phyloP scores from a whole-genome alignment of 2,113 vertebrate species.

The Chauna torquata region DNA sequence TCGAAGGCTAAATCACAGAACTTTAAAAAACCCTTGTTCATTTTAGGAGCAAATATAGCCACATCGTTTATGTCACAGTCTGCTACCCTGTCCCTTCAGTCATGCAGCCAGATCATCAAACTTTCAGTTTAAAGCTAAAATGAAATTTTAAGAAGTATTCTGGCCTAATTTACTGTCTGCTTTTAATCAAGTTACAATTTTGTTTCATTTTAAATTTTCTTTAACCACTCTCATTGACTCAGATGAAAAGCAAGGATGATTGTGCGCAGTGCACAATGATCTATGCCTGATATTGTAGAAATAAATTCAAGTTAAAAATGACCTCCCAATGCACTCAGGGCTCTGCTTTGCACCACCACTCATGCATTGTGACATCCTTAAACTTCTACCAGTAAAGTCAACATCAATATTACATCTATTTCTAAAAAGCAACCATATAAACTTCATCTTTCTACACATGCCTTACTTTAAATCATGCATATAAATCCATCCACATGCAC shows the following conservation, averaged over 20 bases:
- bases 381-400: constrained; percentile 62
- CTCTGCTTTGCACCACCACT: constrained; percentile 62
- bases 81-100: constrained; percentile 38
- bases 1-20: constrained; percentile 18
- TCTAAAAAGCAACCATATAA: constrained; percentile 59
- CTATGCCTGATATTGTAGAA: constrained; percentile 42
- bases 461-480: constrained; percentile 61
- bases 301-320: constrained; percentile 69
- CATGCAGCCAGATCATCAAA: constrained; percentile 38
- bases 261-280: constrained; percentile 25
- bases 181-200: constrained; percentile 64
- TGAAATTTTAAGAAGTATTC: constrained; percentile 35
- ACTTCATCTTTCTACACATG: constrained; percentile 57
- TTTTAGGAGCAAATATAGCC: constrained; percentile 21
- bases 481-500: constrained; percentile 53
- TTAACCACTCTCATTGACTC: constrained; percentile 34
- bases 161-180: constrained; percentile 45
- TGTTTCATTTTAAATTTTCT: constrained; percentile 57
- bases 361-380: constrained; percentile 61
- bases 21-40: constrained; percentile 12
- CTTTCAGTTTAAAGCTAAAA: constrained; percentile 34
- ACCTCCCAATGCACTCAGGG: constrained; percentile 58
- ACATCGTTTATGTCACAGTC: constrained; percentile 44
- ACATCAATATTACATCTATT: constrained; percentile 67
- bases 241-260: constrained; percentile 59